Evolutionary conservation across 2,797 vertebrate genomes (phyloP).

Genomic region (Phalloptychus januarius): DNA sequence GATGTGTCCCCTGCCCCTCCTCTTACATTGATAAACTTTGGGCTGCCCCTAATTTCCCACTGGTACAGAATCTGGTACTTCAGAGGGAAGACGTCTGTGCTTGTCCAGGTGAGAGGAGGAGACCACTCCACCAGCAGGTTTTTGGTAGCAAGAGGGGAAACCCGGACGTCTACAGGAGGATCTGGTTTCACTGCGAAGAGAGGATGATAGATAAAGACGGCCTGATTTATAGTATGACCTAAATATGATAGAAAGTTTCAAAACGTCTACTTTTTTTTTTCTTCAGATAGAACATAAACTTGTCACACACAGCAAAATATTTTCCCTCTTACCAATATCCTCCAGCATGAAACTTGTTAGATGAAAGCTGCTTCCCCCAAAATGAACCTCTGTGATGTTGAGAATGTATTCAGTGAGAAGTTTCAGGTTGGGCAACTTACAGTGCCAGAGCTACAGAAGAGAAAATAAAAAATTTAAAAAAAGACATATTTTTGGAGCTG

Average conservation of each 20-base stretch:
- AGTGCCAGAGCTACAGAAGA: slow-evolving; percentile 58
- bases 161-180: slow-evolving; percentile 71
- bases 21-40: slow-evolving; percentile 60
- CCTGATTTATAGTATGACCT: neutral
- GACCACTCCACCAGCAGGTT: slow-evolving; percentile 72
- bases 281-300: neutral
- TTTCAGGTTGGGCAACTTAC: slow-evolving; percentile 69
- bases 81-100: slow-evolving; percentile 72
- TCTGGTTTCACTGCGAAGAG: slow-evolving; percentile 79
- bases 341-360: slow-evolving; percentile 74
- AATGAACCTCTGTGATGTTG: slow-evolving; percentile 77
- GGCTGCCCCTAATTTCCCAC: slow-evolving; percentile 49
- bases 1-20: fast-evolving
- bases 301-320: too few species aligned
- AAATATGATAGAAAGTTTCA: neutral
- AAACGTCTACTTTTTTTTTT: neutral
- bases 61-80: slow-evolving; percentile 78
- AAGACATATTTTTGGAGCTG: too few species aligned
- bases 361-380: slow-evolving; percentile 61
- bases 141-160: slow-evolving; percentile 41
- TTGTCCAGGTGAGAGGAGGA: slow-evolving; percentile 75
- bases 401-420: slow-evolving; percentile 75
- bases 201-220: neutral
- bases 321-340: slow-evolving; percentile 72
- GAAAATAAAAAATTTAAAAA: neutral